phyloP scores from a whole-genome alignment of 2,797 vertebrate genomes.

The Anniella stebbinsi region DNA sequence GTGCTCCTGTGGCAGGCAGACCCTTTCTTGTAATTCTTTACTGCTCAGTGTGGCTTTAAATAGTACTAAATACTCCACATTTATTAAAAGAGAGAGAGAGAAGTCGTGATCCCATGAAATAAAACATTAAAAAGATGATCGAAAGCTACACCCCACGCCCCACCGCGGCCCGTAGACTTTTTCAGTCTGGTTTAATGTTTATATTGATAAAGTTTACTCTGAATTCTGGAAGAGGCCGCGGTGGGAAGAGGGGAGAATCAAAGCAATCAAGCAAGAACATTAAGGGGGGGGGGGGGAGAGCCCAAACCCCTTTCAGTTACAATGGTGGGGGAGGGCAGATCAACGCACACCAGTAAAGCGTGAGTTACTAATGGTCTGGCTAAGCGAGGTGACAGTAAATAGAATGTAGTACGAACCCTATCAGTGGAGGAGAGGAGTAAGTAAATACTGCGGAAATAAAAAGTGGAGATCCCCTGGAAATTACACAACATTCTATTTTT shows the following conservation, averaged over 20 bases:
- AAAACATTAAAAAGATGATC: conserved; percentile 51
- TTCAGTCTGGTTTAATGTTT: conserved; percentile 62
- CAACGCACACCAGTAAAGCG: conserved; percentile 68
- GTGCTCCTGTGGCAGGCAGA: background rate
- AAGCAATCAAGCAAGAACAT: background rate
- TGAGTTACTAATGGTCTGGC: conserved; percentile 69
- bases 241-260: too few relatives aligned
- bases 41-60: background rate
- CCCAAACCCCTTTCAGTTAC: background rate
- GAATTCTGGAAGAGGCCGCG: conserved; percentile 55
- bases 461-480: conserved; percentile 42
- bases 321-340: conserved; percentile 52
- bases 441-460: conserved; percentile 47
- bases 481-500: background rate
- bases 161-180: conserved; percentile 18
- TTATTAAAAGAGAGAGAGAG: background rate
- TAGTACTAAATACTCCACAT: too few relatives aligned
- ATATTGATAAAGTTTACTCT: conserved; percentile 47
- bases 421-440: conserved; percentile 13
- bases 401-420: conserved; percentile 50
- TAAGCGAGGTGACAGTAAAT: conserved; percentile 64
- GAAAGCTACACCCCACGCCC: conserved; percentile 49
- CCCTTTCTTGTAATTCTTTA: background rate
- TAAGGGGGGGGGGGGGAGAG: background rate
- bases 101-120: background rate